These are phyloP conservation scores for Hapalemur alaotrensis DNA, from an alignment of 2,797 vertebrate genomes.

Conservation along the genomic window DNA sequence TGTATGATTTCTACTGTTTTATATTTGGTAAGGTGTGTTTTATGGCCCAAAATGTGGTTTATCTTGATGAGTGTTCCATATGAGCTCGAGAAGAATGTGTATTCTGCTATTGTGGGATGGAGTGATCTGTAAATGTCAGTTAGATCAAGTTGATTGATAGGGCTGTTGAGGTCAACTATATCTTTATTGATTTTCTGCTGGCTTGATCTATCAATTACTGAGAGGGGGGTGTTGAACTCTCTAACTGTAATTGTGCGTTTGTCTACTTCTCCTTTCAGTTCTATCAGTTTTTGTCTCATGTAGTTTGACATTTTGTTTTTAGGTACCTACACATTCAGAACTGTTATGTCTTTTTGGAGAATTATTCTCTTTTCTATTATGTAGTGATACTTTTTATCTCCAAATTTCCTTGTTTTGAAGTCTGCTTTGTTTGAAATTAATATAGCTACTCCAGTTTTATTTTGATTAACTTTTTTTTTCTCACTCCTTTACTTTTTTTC, in stretches of 20 bases:
- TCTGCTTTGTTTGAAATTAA: neutral
- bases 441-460: neutral
- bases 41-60: neutral
- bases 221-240: neutral
- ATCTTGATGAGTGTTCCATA: neutral
- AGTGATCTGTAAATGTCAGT: neutral
- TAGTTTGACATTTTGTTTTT: neutral
- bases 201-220: neutral
- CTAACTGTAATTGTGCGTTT: neutral
- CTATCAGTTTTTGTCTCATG: neutral
- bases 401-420: neutral
- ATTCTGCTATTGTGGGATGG: neutral
- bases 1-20: neutral
- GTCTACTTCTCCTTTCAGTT: neutral
- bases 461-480: neutral
- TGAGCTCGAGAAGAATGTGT: neutral
- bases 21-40: neutral
- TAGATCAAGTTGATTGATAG: constrained; percentile 2
- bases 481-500: neutral
- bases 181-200: neutral
- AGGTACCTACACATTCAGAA: neutral
- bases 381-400: neutral
- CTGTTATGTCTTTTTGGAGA: neutral
- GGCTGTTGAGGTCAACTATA: neutral
- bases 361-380: neutral